phyloP scores from a whole-genome alignment of 2,113 vertebrate species.

The Ptyas mucosa region DNA sequence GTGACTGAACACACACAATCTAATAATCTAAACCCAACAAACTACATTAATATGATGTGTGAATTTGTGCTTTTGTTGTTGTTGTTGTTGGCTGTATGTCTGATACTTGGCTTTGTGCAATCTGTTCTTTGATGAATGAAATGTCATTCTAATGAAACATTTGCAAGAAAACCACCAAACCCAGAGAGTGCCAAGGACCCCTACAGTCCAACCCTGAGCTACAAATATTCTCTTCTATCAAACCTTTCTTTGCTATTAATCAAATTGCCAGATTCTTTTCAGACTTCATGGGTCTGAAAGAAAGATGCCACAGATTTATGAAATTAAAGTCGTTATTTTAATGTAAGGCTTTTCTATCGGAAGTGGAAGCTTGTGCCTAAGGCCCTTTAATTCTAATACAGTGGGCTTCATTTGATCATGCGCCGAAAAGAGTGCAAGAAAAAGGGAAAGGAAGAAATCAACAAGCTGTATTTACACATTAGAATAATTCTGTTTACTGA shows the following conservation, averaged over 20 bases:
- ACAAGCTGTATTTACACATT: conserved; percentile 19
- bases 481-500: conserved; percentile 6
- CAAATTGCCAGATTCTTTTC: neutral
- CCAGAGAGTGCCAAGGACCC: too few relatives aligned
- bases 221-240: too few relatives aligned
- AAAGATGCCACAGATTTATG: neutral
- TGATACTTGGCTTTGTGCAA: neutral
- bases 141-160: too few relatives aligned
- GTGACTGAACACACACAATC: neutral
- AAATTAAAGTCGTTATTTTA: neutral
- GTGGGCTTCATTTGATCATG: neutral
- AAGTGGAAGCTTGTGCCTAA: neutral
- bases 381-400: neutral
- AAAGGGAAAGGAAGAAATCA: conserved; percentile 1
- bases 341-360: neutral
- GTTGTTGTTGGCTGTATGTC: neutral
- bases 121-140: too few relatives aligned
- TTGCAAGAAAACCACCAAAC: too few relatives aligned
- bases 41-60: neutral
- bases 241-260: neutral
- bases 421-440: neutral
- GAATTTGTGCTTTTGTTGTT: neutral
- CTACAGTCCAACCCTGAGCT: too few relatives aligned
- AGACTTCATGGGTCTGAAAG: neutral
- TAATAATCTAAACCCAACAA: neutral